Evolutionary conservation across 2,113 vertebrate genomes (phyloP), one percentile per base, ranked within the genome.

Genomic region (Cromileptes altivelis): DNA sequence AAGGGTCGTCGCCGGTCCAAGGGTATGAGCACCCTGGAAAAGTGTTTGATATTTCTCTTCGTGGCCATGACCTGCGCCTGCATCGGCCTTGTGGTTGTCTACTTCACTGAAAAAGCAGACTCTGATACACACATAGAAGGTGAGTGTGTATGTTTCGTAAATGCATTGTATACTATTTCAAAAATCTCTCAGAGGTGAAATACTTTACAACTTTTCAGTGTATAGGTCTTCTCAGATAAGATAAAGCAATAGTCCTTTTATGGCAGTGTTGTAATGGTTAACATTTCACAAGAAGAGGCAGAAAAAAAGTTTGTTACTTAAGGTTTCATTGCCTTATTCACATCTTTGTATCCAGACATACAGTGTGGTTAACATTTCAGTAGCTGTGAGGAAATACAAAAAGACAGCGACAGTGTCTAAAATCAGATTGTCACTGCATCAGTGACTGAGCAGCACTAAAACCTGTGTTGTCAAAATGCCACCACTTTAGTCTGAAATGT

Each of bases 31-130:
- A 87, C 85, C 69, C 70, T 96, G 85, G 95, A 96, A 83, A 94
- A 82, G 21, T 60, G 49, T 42, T 81, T 96, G 79, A 92, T 96
- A 50, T 60, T 94, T 57, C 91, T 96, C 11, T 95, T 96, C 17
- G 60, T 96, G 80, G 80, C 83, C 25, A 82, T 96, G 85, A 93
- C 94, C 1, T 81, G 69, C 4, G 49, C 60, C 60, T 94, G 91
- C 90, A 86, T 96, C 17, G 88, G 85, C 47, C 76, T 96, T 4
- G 69, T 95, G 53, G 90, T 85, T 58, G 18, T 95, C 40, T 94
- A 94, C 75, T 86, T 91, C 10, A 82, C 21, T 11, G 86, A 94
- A 7, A 88, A 78, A 56, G 17, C 33, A 0, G 15, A 76, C 2
- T 19, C 85, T 3, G 25, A 84, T 1, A 13, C 77, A 33, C 25